Evolutionary conservation across 2,888 invertebrate genomes (phyloP).

Genomic region (Morpho helenor): DNA sequence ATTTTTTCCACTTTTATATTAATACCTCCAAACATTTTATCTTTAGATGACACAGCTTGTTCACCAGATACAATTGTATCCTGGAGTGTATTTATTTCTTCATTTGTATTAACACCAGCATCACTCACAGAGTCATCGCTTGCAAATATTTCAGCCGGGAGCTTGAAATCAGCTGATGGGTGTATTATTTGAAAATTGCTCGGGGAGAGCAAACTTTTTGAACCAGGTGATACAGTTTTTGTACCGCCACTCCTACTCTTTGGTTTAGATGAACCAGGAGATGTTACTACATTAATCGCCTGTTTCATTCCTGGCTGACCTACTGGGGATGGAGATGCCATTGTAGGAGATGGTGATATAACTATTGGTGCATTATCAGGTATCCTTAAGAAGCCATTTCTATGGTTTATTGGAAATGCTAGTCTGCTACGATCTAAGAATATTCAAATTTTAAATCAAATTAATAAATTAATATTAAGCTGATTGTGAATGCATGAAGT

Average conservation of each 20-base stretch:
- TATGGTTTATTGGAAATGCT: constrained; percentile 38
- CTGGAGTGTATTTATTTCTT: constrained; percentile 47
- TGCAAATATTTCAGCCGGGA: constrained; percentile 74
- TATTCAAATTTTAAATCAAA: constrained; percentile 19
- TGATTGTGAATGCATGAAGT: too few species aligned
- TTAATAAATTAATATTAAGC: background rate
- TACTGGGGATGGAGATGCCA: constrained; percentile 37
- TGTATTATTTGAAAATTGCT: constrained; percentile 55
- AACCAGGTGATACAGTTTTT: constrained; percentile 33
- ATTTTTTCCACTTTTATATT: constrained; percentile 63
- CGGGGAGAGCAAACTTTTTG: constrained; percentile 42
- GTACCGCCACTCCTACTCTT: constrained; percentile 34
- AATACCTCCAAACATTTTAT: constrained; percentile 67
- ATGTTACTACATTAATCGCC: constrained; percentile 35
- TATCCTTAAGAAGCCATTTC: constrained; percentile 36
- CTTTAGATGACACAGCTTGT: constrained; percentile 43
- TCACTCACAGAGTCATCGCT: constrained; percentile 72
- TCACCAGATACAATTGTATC: constrained; percentile 40
- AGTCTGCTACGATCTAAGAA: constrained; percentile 47
- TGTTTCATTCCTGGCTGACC: constrained; percentile 37
- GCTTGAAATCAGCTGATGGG: constrained; percentile 61
- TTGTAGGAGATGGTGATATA: constrained; percentile 47
- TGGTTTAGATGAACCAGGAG: constrained; percentile 44
- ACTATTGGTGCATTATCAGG: constrained; percentile 42
- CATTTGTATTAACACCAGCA: constrained; percentile 46